Percentiles rank a stretch among this genome's conserved stretches.
phyloP scores from a whole-genome alignment of 2,888 invertebrate genomes.

The Netelia virgata region DNA sequence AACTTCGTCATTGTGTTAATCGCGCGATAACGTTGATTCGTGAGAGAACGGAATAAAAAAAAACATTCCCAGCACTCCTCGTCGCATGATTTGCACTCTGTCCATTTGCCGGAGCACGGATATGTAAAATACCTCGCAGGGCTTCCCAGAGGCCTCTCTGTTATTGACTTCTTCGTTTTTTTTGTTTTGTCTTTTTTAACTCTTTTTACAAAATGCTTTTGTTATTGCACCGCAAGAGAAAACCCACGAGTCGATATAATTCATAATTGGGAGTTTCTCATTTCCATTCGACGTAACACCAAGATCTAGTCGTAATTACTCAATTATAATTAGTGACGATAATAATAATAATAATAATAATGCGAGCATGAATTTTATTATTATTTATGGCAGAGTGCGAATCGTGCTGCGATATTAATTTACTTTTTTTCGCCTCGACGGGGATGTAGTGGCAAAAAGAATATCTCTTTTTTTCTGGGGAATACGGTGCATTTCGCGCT shows the following conservation, averaged over 20 bases:
- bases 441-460: constrained; percentile 60
- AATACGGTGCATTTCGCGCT: constrained; percentile 34
- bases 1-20: constrained; percentile 50
- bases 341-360: constrained; percentile 34
- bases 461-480: constrained; percentile 17
- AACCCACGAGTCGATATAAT: constrained; percentile 8
- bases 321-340: constrained; percentile 11
- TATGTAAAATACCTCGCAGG: constrained; percentile 3
- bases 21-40: constrained; percentile 47
- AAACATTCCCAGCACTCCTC: constrained; percentile 73
- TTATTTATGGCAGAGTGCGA: constrained; percentile 77
- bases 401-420: constrained; percentile 76
- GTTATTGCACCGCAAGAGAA: constrained; percentile 30
- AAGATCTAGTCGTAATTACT: constrained; percentile 13
- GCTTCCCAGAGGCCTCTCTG: background rate
- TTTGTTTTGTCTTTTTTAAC: background rate
- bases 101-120: constrained; percentile 51
- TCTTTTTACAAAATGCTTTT: constrained; percentile 19
- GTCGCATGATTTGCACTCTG: constrained; percentile 78
- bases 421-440: constrained; percentile 72
- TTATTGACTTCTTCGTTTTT: background rate
- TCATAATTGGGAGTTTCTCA: constrained; percentile 18
- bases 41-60: constrained; percentile 4
- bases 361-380: constrained; percentile 57
- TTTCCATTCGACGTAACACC: constrained; percentile 38